phyloP scores from a whole-genome alignment of 2,888 invertebrate genomes.

The Chrysodeixis includens region DNA sequence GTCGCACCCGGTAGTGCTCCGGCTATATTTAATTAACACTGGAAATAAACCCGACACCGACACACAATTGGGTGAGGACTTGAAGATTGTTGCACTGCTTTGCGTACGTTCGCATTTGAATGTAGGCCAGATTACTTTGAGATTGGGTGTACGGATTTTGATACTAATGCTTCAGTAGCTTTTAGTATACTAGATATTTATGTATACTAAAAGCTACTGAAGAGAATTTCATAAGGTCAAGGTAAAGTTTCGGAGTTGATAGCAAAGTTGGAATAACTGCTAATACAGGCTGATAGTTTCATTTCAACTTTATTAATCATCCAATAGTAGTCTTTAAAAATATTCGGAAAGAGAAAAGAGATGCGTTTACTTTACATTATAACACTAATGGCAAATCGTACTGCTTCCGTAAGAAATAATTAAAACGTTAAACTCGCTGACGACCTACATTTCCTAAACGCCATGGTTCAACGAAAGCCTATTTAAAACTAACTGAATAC shows the following conservation, averaged over 20 bases:
- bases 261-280: too few species aligned
- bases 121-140: conserved; percentile 1
- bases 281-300: too few species aligned
- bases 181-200: too few species aligned
- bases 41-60: conserved; percentile 39
- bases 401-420: background rate
- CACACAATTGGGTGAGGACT: conserved; percentile 46
- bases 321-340: too few species aligned
- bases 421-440: background rate
- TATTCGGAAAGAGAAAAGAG: too few species aligned
- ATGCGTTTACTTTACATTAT: too few species aligned
- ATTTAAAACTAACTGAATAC: background rate
- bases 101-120: background rate
- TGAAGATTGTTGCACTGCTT: conserved; percentile 20
- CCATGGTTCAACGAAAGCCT: background rate
- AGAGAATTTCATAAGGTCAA: background rate
- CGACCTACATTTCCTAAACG: background rate
- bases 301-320: too few species aligned
- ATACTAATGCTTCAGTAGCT: background rate
- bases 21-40: conserved; percentile 58
- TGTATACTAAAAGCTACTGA: background rate
- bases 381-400: background rate
- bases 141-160: background rate
- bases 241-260: background rate
- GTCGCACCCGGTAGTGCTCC: conserved; percentile 42